phyloP scores from a whole-genome alignment of 2,113 vertebrate genomes.

The Diphyllodes magnificus region DNA sequence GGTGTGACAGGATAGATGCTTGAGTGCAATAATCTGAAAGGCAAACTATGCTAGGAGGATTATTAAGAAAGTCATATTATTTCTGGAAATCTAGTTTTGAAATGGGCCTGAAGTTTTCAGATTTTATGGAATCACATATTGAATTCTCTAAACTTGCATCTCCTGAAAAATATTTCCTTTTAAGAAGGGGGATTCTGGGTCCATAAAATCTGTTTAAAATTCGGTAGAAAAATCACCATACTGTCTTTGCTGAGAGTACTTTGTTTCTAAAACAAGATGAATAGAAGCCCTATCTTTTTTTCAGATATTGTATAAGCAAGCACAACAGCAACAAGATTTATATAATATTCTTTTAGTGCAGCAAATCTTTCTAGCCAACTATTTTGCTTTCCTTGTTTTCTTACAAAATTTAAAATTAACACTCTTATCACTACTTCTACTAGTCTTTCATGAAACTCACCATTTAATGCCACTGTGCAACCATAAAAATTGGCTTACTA shows the following conservation, averaged over 20 bases:
- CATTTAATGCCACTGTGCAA: not conserved
- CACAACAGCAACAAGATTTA: not conserved
- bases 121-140: not conserved
- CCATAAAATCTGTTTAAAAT: not conserved
- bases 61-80: not conserved
- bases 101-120: not conserved
- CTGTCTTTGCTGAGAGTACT: not conserved
- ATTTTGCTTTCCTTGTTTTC: not conserved
- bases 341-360: not conserved
- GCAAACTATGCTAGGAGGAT: not conserved
- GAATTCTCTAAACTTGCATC: not conserved
- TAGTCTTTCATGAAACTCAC: not conserved
- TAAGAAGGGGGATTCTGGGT: not conserved
- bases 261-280: not conserved
- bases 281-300: not conserved
- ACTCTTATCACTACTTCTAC: not conserved
- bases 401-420: not conserved
- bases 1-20: not conserved
- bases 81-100: not conserved
- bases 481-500: not conserved
- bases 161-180: not conserved
- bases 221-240: not conserved
- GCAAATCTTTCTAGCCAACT: not conserved
- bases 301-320: not conserved
- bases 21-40: not conserved